These are phyloP conservation scores for Bombus waltoni DNA, from an alignment of 1,140 invertebrate genomes.

Conservation along the genomic window DNA sequence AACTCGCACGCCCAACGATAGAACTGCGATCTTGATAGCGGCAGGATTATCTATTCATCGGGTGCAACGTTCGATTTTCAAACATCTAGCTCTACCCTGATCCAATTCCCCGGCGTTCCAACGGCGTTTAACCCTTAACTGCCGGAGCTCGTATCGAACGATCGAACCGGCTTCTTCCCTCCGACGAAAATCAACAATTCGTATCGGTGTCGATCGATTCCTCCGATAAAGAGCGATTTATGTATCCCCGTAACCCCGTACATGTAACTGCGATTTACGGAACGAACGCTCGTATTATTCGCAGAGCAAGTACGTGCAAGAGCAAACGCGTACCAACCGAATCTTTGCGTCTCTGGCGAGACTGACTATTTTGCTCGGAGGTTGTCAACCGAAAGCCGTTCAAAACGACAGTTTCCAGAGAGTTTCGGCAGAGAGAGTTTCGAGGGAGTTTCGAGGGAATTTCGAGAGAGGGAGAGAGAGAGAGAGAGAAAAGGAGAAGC, in stretches of 20 bases:
- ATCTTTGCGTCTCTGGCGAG: too few species aligned
- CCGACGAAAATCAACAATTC: not conserved
- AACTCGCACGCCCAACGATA: not conserved
- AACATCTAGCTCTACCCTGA: not conserved
- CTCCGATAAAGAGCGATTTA: not conserved
- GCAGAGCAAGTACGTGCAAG: too few species aligned
- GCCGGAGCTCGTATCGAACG: not conserved
- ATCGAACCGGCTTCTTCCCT: not conserved
- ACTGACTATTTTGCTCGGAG: too few species aligned
- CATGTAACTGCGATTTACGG: not conserved
- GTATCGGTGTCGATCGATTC: not conserved
- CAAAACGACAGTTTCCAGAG: too few species aligned
- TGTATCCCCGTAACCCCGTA: not conserved
- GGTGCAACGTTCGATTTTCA: conserved; percentile 7
- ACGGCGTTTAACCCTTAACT: conserved; percentile 5
- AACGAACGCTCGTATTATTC: too few species aligned
- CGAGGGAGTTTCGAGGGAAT: too few species aligned
- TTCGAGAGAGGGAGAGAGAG: too few species aligned
- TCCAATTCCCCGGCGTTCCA: conserved; percentile 13
- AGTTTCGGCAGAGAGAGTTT: too few species aligned
- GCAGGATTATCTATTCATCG: conserved; percentile 12
- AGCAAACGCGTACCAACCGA: too few species aligned
- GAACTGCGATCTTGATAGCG: not conserved
- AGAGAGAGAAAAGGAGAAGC: too few species aligned
- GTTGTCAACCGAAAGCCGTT: too few species aligned